Percentiles rank a stretch among this genome's conserved stretches.
Conservation (phyloP, 1,140 invertebrate species). For the Trichonephila clavata region DNA sequence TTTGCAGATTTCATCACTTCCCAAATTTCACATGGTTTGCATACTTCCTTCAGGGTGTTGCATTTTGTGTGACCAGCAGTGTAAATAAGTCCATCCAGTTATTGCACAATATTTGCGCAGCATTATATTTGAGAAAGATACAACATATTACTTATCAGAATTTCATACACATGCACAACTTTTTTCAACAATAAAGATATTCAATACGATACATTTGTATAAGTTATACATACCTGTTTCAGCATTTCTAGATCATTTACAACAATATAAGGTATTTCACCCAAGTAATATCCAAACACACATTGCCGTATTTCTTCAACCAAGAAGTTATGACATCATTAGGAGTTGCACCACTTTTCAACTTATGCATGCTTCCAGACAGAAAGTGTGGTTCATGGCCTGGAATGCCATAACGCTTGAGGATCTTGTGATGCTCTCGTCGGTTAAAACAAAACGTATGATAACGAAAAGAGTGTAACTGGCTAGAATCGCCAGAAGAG, state of each 20-base stretch:
- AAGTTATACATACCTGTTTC: conserved; percentile 39
- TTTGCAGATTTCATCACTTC: too few relatives aligned
- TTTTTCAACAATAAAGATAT: too few relatives aligned
- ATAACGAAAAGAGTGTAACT: neutral
- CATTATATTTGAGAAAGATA: too few relatives aligned
- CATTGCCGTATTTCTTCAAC: conserved; percentile 80
- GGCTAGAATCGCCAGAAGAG: neutral
- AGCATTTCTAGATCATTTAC: conserved; percentile 80
- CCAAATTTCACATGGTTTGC: too few relatives aligned
- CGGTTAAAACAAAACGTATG: neutral
- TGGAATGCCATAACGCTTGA: conserved; percentile 78
- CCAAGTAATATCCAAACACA: conserved; percentile 80
- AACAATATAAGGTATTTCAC: conserved; percentile 79
- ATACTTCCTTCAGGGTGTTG: too few relatives aligned
- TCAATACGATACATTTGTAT: too few relatives aligned
- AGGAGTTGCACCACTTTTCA: conserved; percentile 75
- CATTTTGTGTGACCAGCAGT: too few relatives aligned
- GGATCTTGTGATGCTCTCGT: neutral
- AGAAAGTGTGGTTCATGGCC: conserved; percentile 80
- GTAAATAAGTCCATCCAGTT: too few relatives aligned
- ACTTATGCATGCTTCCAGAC: conserved; percentile 79
- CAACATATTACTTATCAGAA: too few relatives aligned
- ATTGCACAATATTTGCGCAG: too few relatives aligned
- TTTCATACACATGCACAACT: neutral
- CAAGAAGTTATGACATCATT: conserved; percentile 79